These are phyloP conservation scores for Antechinus stuartii DNA, from an alignment of 2,113 vertebrate species.

Conservation along the genomic window DNA sequence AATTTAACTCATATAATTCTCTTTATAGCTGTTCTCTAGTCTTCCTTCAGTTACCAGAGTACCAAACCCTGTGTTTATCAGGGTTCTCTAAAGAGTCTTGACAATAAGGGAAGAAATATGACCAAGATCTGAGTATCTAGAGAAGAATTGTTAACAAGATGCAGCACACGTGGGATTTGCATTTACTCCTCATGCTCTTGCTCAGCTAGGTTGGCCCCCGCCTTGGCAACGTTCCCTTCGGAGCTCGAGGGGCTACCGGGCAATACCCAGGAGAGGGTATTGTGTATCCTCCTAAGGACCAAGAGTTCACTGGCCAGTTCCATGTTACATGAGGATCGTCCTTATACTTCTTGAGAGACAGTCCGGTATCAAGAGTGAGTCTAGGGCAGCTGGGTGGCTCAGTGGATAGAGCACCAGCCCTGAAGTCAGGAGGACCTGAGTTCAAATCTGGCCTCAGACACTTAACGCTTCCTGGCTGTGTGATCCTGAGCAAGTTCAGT, in stretches of 20 bases:
- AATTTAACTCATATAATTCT: not conserved
- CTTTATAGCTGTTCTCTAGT: not conserved
- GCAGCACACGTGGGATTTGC: too few relatives aligned
- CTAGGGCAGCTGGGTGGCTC: too few relatives aligned
- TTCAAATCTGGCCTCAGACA: too few relatives aligned
- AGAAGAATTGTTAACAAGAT: not conserved
- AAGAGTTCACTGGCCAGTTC: not conserved
- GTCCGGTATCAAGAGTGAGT: not conserved
- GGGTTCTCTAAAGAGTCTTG: not conserved
- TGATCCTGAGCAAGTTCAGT: too few relatives aligned
- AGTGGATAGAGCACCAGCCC: too few relatives aligned
- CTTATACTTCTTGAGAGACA: not conserved
- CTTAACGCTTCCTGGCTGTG: too few relatives aligned
- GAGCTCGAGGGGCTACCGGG: too few relatives aligned
- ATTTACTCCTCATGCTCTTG: too few relatives aligned
- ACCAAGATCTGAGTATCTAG: not conserved
- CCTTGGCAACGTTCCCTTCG: too few relatives aligned
- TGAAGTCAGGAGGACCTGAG: too few relatives aligned
- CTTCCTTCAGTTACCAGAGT: not conserved
- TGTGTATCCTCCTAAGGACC: not conserved
- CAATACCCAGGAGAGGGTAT: too few relatives aligned
- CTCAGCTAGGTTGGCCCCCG: too few relatives aligned
- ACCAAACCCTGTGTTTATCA: constrained; percentile 17
- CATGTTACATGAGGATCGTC: not conserved
- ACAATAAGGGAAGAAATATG: not conserved